A percentile compares a stretch with the other conserved stretches of the same genome.
Evolutionary conservation across 2,888 invertebrate species (phyloP).

Genomic region (Malthinus flaveolus): DNA sequence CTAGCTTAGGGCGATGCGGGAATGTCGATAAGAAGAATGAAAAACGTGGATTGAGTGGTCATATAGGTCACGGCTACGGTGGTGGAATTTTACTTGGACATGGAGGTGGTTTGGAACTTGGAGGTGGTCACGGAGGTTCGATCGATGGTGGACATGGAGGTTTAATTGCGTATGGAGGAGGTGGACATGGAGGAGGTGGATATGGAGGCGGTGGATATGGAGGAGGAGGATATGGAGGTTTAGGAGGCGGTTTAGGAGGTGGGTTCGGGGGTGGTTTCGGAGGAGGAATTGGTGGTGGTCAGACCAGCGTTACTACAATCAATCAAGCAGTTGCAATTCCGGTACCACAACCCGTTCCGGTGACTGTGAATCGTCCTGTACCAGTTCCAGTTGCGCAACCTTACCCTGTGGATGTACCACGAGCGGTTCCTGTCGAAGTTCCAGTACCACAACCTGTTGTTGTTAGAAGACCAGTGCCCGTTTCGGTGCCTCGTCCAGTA

Average conservation of each 20-base stretch:
- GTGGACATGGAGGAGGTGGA: conserved; percentile 25
- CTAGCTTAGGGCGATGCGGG: conserved; percentile 19
- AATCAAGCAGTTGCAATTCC: conserved; percentile 49
- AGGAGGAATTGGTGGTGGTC: conserved; percentile 36
- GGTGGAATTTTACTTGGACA: conserved; percentile 18
- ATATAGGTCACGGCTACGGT: conserved; percentile 28
- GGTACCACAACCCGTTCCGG: conserved; percentile 50
- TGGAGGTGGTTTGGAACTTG: conserved; percentile 29
- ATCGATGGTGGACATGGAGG: conserved; percentile 31
- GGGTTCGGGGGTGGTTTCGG: conserved; percentile 22
- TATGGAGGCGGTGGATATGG: conserved; percentile 25
- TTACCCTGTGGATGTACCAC: conserved; percentile 57
- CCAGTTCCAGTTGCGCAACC: conserved; percentile 60
- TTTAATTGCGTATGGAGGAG: conserved; percentile 10
- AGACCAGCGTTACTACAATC: conserved; percentile 47
- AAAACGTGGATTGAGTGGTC: conserved; percentile 31
- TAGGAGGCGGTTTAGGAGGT: background rate
- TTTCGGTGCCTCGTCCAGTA: conserved; percentile 47
- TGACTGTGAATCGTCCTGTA: conserved; percentile 56
- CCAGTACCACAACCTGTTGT: conserved; percentile 49
- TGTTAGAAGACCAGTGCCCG: conserved; percentile 50
- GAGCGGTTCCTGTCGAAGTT: conserved; percentile 55
- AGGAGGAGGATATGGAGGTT: conserved; percentile 14
- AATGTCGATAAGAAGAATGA: conserved; percentile 31
- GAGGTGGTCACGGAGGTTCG: conserved; percentile 32